Base-by-base conservation (phyloP, 2,797 vertebrate genomes). In the Chelon labrosus region DNA sequence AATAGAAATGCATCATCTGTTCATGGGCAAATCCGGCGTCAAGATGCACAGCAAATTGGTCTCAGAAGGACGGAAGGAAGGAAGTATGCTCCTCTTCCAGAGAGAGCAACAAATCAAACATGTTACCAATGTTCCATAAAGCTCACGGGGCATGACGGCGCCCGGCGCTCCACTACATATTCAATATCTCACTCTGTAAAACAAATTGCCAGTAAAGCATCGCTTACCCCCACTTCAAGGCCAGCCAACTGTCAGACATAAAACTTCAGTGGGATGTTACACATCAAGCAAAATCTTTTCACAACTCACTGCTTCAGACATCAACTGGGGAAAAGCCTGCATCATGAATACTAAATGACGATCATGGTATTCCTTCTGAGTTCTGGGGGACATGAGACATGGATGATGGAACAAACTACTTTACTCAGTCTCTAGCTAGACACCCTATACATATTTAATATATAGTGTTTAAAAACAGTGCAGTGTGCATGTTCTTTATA, bases 131-230 rank as follows among this genome's bases (percentile, higher is more conserved):
- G 76, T 75, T 83, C 76, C 65, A 61, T 59, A 51, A 77, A 81
- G 79, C 68, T 19, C 50, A 52, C 20, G 13, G 74, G 79, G 82
- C 85, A 85, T 79, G 87, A 85, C 66, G 13, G 68, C 17, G 56
- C 70, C 83, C 72, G 59, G 70, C 3, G 64, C 73, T 50, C n/a
- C 68, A 57, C 53, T 70, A 73, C 65, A 70, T 80, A 79, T 81
- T 83, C 79, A 77, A 56, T 67, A 77, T 77, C 74, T 77, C 75
- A 58, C 52, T 54, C 73, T 60, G 71, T 70, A 80, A 88, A 87
- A 84, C 85, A 86, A 86, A 85, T 81, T 73, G 65, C 71, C 59
- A 61, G 81, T 65, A 77, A 79, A 79, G 69, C 80, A 47, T 75
- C 11, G 2, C 63, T 85, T 80, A 78, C 57, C 52, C 79, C 42